Conservation (phyloP, 2,888 invertebrate species). For the Tolmerus cingulatus region DNA sequence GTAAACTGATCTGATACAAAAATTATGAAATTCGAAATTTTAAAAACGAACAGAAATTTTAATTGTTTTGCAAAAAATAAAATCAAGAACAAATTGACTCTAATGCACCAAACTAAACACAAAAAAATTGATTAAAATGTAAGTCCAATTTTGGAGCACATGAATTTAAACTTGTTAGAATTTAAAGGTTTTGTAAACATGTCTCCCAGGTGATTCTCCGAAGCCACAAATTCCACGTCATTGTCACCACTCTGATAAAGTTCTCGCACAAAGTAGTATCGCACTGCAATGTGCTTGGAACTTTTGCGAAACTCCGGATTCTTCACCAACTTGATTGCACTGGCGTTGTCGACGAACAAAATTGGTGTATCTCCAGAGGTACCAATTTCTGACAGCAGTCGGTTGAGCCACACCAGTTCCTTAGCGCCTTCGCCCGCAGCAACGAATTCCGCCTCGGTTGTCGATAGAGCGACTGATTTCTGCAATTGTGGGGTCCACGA, state of each 20-base stretch:
- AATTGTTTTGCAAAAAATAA: too few species aligned
- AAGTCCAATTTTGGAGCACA: background rate
- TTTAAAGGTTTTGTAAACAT: background rate
- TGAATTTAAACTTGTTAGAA: background rate
- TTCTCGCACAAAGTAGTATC: background rate
- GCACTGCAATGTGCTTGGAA: background rate
- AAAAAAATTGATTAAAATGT: too few species aligned
- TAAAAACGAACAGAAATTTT: too few species aligned
- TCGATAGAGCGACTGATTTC: too few species aligned
- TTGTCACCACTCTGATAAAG: background rate
- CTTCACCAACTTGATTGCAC: background rate
- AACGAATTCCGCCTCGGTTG: conserved; percentile 18
- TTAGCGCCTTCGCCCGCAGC: conserved; percentile 49
- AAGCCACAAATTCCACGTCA: background rate
- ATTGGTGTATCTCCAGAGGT: background rate
- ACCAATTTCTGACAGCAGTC: background rate
- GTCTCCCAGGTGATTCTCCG: background rate
- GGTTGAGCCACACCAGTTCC: conserved; percentile 48
- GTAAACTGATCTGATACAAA: too few species aligned
- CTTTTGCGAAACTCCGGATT: background rate
- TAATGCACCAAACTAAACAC: too few species aligned
- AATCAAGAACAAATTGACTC: too few species aligned
- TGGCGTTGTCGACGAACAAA: background rate
- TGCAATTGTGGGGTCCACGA: background rate
- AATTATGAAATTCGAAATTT: too few species aligned